Conservation (phyloP, 1,140 invertebrate species). For the Bombus turneri region DNA sequence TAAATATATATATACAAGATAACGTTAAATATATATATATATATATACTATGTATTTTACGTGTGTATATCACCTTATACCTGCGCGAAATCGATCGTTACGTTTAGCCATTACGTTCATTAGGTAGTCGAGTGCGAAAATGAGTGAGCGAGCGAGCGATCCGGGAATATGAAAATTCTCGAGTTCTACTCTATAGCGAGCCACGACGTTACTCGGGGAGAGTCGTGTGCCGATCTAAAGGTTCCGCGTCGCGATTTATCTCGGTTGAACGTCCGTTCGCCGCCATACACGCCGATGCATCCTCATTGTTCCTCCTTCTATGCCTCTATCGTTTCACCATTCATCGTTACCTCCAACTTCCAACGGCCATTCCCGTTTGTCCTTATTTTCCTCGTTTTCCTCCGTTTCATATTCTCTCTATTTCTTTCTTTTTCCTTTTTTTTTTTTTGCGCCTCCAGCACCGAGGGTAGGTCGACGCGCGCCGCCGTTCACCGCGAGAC, state of each 20-base stretch:
- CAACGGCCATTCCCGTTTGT: not conserved
- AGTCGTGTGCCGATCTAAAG: not conserved
- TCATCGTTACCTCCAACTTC: conserved; percentile 7
- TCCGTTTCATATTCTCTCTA: not conserved
- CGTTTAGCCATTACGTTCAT: conserved; percentile 60
- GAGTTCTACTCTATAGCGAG: conserved; percentile 2
- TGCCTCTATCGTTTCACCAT: not conserved
- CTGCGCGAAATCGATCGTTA: conserved; percentile 63
- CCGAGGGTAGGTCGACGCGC: not conserved
- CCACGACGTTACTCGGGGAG: not conserved
- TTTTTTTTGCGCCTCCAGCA: not conserved
- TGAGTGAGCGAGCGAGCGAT: conserved; percentile 63
- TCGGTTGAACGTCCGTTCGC: conserved; percentile 37
- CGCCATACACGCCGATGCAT: conserved; percentile 18
- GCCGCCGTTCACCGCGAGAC: conserved; percentile 35
- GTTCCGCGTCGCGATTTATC: conserved; percentile 6
- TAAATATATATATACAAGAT: conserved; percentile 68
- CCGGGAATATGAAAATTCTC: conserved; percentile 17
- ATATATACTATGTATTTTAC: conserved; percentile 49
- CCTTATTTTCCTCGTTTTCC: not conserved
- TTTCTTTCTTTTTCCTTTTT: too few species aligned
- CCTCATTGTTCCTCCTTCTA: not conserved
- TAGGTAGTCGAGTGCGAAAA: conserved; percentile 59
- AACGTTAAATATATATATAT: conserved; percentile 69
- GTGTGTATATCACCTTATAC: conserved; percentile 70